Evolutionary conservation across 1,140 invertebrate genomes (phyloP).

Genomic region (Lithobius niger): DNA sequence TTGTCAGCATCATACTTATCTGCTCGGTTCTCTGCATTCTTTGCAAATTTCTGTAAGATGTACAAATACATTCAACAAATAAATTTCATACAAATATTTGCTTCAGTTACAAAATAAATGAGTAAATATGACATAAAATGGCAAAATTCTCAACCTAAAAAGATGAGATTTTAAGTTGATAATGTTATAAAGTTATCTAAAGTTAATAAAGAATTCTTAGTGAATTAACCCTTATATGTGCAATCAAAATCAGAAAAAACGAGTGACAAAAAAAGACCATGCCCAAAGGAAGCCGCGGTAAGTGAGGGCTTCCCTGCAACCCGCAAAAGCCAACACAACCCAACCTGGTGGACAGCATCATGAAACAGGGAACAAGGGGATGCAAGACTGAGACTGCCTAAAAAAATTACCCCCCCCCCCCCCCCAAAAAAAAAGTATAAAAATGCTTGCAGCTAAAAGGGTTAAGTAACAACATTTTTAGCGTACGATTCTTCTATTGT

Average conservation of each 20-base stretch:
- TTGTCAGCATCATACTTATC: constrained; percentile 62
- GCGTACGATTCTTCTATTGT: neutral
- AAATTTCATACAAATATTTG: neutral
- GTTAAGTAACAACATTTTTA: neutral
- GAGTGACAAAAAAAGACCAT: neutral
- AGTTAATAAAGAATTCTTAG: neutral
- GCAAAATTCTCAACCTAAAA: neutral
- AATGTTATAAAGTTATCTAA: neutral
- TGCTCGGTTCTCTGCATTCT: constrained; percentile 49
- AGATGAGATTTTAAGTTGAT: neutral
- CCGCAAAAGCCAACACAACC: too few relatives aligned
- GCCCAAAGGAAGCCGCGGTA: neutral
- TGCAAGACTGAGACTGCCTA: too few relatives aligned
- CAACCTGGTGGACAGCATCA: too few relatives aligned
- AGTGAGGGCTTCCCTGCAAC: too few relatives aligned
- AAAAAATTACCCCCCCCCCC: too few relatives aligned
- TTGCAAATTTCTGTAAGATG: constrained; percentile 44
- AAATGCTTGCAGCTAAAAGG: too few relatives aligned
- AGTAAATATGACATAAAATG: neutral
- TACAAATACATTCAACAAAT: constrained; percentile 4
- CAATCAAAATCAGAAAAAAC: neutral
- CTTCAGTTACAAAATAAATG: neutral
- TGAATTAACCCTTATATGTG: neutral
- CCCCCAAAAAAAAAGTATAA: too few relatives aligned
- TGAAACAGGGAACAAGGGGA: too few relatives aligned